phyloP scores from a whole-genome alignment of 2,113 vertebrate genomes.

The Pterocles burchelli region DNA sequence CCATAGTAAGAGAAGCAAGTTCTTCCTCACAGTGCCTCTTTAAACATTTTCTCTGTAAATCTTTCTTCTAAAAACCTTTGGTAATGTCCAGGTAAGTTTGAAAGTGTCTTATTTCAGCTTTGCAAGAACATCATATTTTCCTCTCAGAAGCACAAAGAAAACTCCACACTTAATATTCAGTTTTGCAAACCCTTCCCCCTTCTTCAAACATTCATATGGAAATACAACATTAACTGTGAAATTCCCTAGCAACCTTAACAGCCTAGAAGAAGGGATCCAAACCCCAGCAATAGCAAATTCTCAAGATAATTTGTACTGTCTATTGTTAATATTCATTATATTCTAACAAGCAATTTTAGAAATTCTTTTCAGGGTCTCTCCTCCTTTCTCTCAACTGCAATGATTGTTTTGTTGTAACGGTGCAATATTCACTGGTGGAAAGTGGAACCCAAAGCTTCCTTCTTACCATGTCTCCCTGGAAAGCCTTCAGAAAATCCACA shows the following conservation, averaged over 20 bases:
- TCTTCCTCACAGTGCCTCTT: not conserved
- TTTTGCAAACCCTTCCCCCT: conserved; percentile 33
- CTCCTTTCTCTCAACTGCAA: not conserved
- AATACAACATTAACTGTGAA: conserved; percentile 31
- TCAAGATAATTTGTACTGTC: not conserved
- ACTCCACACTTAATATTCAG: not conserved
- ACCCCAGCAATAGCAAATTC: not conserved
- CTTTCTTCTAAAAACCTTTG: not conserved
- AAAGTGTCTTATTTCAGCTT: not conserved
- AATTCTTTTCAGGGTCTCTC: not conserved
- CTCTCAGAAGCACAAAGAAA: not conserved
- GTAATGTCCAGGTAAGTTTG: not conserved
- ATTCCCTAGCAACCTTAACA: conserved; percentile 41
- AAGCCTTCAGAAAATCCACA: conserved; percentile 1
- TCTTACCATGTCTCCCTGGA: not conserved
- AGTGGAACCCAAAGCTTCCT: not conserved
- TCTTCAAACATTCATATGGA: conserved; percentile 37
- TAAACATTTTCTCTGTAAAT: not conserved
- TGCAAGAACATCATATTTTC: not conserved
- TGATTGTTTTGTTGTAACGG: not conserved
- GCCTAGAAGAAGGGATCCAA: conserved; percentile 27
- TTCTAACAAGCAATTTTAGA: not conserved
- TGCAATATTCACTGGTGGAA: not conserved
- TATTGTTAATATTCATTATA: conserved; percentile 42
- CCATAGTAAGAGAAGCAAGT: not conserved